Base-by-base conservation (phyloP, 1,140 invertebrate genomes). In the Lordiphosa collinella region DNA sequence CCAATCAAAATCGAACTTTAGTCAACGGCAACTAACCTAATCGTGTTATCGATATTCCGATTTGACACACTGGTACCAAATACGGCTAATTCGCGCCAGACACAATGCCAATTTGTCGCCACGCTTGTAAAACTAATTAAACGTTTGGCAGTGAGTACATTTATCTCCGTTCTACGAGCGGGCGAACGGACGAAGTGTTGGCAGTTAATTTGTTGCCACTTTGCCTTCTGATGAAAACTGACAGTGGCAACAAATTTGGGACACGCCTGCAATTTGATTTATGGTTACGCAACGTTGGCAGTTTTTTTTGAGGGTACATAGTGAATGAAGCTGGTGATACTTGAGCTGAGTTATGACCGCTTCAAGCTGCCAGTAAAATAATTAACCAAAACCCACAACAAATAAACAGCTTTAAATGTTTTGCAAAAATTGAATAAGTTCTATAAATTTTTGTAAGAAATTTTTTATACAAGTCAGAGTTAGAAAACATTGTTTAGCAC, bases 231-330 rank as follows among this genome's bases (percentile, higher is more conserved):
- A 62, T 63, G 57, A 62, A 67, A 67, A 49, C 54, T 71, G 74
- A 72, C 68, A 73, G 49, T 51, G 51, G 38, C 37, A 47, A 37
- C n/a, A 55, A 44, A 51, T 67, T 54, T 59, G 38, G 41, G 37
- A 74, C 61, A 75, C 54, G 54, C 66, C 62, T 62, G 52, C 57
- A 75, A 51, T 44, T 82, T 80, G 76, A 80, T 75, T 82, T 63
- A 80, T 80, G 70, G 48, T 70, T 66, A 56, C 74, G 69, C 68
- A 78, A 78, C 22, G 40, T 22, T 51, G 63, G 11, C 63, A 51
- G 51, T 56, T 76, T 63, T 72, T 60, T 76, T 40, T 53, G n/a
- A n/a, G n/a, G n/a, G n/a, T n/a, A n/a, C n/a, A 4, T 18, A 0
- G 3, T 18, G 1, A 4, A 4, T 18, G 18, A 18, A 18, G 18